phyloP scores from a whole-genome alignment of 2,888 invertebrate species.

The Leucozona laternaria region DNA sequence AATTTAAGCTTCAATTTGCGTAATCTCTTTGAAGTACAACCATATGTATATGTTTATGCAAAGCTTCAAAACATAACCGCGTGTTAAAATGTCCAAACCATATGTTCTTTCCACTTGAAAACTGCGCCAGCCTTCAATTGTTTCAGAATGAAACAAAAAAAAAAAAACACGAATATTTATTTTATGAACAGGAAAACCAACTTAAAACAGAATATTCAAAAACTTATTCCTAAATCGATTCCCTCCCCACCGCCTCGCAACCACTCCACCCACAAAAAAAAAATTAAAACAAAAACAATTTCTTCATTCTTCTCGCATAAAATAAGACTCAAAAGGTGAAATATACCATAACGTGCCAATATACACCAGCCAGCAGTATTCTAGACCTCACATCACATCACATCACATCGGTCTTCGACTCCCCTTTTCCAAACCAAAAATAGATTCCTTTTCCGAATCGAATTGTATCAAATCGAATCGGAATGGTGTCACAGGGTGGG shows the following conservation, averaged over 20 bases:
- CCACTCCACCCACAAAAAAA: neutral
- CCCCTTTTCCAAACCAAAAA: constrained; percentile 45
- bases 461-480: constrained; percentile 23
- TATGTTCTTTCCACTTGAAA: constrained; percentile 56
- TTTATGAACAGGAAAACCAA: neutral
- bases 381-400: neutral
- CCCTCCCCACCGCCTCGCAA: neutral
- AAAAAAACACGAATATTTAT: neutral
- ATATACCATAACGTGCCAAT: constrained; percentile 60
- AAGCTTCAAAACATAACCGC: constrained; percentile 32
- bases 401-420: neutral
- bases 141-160: constrained; percentile 22
- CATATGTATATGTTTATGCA: constrained; percentile 47
- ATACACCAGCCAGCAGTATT: constrained; percentile 12
- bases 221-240: constrained; percentile 37
- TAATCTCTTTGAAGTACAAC: constrained; percentile 58
- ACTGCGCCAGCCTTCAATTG: constrained; percentile 42
- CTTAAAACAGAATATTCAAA: constrained; percentile 14
- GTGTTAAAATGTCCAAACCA: constrained; percentile 47
- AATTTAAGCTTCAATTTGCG: neutral
- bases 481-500: constrained; percentile 59
- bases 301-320: constrained; percentile 40
- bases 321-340: constrained; percentile 58
- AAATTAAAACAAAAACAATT: constrained; percentile 47
- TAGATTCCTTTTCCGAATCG: constrained; percentile 41